Evolutionary conservation across 2,888 invertebrate species (phyloP).

Genomic region (Ligdia adustata): DNA sequence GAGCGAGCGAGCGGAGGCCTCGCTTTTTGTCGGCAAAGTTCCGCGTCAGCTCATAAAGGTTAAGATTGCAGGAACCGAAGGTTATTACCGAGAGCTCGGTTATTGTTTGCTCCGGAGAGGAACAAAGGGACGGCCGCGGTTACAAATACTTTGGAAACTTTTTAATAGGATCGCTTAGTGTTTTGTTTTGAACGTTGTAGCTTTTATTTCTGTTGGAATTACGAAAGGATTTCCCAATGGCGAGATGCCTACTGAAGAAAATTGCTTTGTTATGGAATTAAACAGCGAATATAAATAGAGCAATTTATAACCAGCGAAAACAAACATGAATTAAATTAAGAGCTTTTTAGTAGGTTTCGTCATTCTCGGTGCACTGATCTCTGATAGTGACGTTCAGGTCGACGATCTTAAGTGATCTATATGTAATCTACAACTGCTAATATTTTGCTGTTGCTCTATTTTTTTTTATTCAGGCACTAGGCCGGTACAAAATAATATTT

Average conservation of each 20-base stretch:
- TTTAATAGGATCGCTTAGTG: conserved; percentile 19
- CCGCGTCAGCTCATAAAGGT: conserved; percentile 11
- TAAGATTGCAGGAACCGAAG: conserved; percentile 18
- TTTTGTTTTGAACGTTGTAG: conserved; percentile 7
- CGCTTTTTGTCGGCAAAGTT: conserved; percentile 15
- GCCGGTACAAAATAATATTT: no score
- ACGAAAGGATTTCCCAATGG: conserved; percentile 3
- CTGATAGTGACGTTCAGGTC: no score
- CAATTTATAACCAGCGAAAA: no score
- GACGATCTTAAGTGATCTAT: no score
- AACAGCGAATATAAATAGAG: background rate
- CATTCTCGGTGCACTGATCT: no score
- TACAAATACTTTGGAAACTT: conserved; percentile 14
- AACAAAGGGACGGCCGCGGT: conserved; percentile 8
- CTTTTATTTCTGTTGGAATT: conserved; percentile 7
- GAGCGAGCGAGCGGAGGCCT: conserved; percentile 12
- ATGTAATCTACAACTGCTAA: no score
- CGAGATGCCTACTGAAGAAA: background rate
- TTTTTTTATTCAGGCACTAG: no score
- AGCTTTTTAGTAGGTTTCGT: no score
- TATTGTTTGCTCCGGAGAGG: conserved; percentile 13
- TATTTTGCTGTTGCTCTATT: no score
- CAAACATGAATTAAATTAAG: no score
- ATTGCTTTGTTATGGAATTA: conserved; percentile 3
- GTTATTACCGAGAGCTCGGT: conserved; percentile 17